Percentiles rank a stretch among this genome's conserved stretches.
Evolutionary conservation across 2,888 invertebrate species (phyloP).

Genomic region (Cryptus viduatorius): DNA sequence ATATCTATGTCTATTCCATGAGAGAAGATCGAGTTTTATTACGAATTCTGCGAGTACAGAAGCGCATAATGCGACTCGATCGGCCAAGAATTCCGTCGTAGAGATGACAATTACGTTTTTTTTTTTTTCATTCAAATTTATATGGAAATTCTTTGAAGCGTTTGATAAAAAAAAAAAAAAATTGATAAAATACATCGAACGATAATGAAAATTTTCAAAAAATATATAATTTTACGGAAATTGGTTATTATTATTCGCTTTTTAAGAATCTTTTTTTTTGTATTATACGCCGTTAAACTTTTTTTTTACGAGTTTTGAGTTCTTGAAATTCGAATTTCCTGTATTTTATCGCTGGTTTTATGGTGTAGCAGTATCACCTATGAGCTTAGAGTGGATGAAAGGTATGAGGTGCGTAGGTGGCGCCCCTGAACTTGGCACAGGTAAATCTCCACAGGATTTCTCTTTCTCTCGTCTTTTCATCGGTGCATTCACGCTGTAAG

Average conservation of each 20-base stretch:
- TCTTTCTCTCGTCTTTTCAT: slow-evolving; percentile 41
- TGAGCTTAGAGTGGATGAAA: slow-evolving; percentile 25
- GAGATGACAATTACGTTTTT: no score
- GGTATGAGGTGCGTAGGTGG: slow-evolving; percentile 62
- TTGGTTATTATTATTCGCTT: neutral
- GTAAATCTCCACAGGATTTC: slow-evolving; percentile 61
- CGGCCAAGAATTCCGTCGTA: neutral
- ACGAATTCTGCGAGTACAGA: neutral
- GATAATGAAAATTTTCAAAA: neutral
- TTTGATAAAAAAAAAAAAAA: neutral
- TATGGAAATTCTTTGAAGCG: neutral
- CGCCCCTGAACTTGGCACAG: slow-evolving; percentile 69
- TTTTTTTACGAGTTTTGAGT: neutral
- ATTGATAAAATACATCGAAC: neutral
- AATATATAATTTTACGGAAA: neutral
- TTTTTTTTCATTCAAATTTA: neutral
- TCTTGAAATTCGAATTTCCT: neutral
- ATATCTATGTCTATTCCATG: slow-evolving; percentile 31
- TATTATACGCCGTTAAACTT: neutral
- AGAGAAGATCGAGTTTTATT: neutral
- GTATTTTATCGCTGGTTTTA: neutral
- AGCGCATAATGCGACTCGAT: neutral
- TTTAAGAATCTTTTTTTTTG: neutral
- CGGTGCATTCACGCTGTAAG: slow-evolving; percentile 48
- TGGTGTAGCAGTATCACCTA: neutral